A percentile compares a stretch with the other conserved stretches of the same genome.
phyloP scores from a whole-genome alignment of 1,140 invertebrate genomes.

The Zeugodacus cucurbitae region DNA sequence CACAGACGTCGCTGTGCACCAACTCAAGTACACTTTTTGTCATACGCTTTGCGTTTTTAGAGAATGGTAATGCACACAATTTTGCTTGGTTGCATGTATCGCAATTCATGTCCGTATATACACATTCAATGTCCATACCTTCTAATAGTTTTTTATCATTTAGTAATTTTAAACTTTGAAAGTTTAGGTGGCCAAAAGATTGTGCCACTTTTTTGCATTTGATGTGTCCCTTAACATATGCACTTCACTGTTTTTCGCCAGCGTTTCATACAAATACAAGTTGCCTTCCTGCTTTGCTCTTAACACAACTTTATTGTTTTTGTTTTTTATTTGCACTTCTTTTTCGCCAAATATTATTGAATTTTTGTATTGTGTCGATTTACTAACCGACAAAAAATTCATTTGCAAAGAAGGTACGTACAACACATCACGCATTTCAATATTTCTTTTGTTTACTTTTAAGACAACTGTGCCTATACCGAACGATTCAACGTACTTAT shows the following conservation, averaged over 20 bases:
- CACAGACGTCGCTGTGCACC: constrained; percentile 64
- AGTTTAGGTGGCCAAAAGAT: not conserved
- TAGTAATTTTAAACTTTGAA: not conserved
- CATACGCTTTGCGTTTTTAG: not conserved
- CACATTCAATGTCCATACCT: not conserved
- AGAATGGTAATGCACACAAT: not conserved
- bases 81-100: constrained; percentile 4
- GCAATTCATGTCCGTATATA: not conserved
- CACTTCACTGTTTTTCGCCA: not conserved
- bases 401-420: constrained; percentile 21
- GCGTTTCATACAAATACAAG: not conserved
- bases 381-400: constrained; percentile 40
- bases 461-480: not conserved
- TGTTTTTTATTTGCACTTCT: not conserved
- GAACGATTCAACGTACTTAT: not conserved
- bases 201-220: not conserved
- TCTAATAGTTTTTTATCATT: not conserved
- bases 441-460: not conserved
- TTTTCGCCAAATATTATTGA: not conserved
- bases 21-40: constrained; percentile 48
- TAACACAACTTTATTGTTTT: not conserved
- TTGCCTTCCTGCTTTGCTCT: not conserved
- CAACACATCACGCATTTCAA: not conserved
- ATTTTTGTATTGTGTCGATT: not conserved
- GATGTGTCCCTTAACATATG: not conserved